phyloP scores from a whole-genome alignment of 2,113 vertebrate genomes.

The Boleophthalmus pectinirostris region DNA sequence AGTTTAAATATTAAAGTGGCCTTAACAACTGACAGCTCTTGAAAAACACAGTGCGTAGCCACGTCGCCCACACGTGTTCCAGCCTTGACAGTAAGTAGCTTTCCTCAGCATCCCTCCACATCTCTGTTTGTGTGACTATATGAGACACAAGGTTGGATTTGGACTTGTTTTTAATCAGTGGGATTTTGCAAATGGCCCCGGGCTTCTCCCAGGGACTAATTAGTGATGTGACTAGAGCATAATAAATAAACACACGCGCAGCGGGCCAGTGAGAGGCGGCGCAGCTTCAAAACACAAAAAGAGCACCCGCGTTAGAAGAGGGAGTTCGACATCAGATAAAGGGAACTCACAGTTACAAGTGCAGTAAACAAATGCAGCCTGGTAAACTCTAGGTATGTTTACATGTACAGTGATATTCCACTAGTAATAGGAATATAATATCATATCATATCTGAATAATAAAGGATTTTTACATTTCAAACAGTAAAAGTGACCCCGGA shows the following conservation, averaged over 20 bases:
- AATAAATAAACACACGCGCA: constrained; percentile 71
- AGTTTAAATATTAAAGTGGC: constrained; percentile 76
- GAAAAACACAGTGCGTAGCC: constrained; percentile 43
- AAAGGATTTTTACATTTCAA: neutral
- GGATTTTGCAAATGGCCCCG: constrained; percentile 77
- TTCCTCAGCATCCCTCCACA: constrained; percentile 45
- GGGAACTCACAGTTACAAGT: constrained; percentile 36
- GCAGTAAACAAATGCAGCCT: constrained; percentile 55
- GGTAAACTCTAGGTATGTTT: constrained; percentile 37
- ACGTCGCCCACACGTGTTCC: constrained; percentile 65
- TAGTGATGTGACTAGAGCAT: constrained; percentile 76
- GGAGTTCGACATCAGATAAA: constrained; percentile 48
- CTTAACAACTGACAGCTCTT: constrained; percentile 65
- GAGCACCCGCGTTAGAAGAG: constrained; percentile 29
- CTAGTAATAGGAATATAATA: neutral
- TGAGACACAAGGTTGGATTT: constrained; percentile 68
- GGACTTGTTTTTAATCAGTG: constrained; percentile 79
- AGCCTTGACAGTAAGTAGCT: constrained; percentile 73
- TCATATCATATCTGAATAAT: neutral
- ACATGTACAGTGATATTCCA: constrained; percentile 9
- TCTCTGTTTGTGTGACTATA: constrained; percentile 21
- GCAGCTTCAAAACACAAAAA: constrained; percentile 51
- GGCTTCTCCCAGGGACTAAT: constrained; percentile 80
- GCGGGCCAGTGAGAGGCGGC: constrained; percentile 8
- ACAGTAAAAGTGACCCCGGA: neutral